phyloP scores from a whole-genome alignment of 1,140 invertebrate genomes.

The Ridgeia piscesae region DNA sequence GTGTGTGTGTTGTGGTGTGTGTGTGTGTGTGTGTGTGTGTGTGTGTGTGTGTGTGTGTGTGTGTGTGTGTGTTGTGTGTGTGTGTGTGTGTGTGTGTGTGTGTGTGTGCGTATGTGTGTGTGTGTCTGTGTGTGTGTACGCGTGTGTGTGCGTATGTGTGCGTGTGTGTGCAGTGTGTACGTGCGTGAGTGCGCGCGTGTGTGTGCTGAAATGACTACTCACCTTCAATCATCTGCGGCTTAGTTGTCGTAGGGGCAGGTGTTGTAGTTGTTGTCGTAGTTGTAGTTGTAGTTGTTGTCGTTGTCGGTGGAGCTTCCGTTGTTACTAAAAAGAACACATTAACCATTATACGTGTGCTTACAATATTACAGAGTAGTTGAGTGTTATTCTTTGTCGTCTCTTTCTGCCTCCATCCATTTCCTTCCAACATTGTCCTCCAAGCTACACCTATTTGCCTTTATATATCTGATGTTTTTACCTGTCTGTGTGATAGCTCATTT shows the following conservation, averaged over 20 bases:
- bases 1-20: too few relatives aligned
- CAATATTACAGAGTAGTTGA: too few relatives aligned
- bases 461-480: too few relatives aligned
- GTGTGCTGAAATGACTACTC: neutral
- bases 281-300: neutral
- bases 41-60: too few relatives aligned
- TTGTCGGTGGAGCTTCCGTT: neutral
- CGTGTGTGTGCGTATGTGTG: neutral
- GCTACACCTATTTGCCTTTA: too few relatives aligned
- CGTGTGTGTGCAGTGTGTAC: neutral
- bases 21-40: neutral
- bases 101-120: too few relatives aligned
- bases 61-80: neutral
- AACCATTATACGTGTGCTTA: neutral
- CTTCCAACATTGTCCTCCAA: too few relatives aligned
- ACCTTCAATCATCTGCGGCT: slow-evolving; percentile 16
- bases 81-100: neutral
- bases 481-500: too few relatives aligned
- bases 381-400: too few relatives aligned
- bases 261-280: slow-evolving; percentile 8
- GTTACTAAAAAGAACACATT: slow-evolving; percentile 2
- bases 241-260: neutral
- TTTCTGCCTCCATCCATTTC: too few relatives aligned
- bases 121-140: neutral
- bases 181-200: too few relatives aligned